These are phyloP conservation scores for Oscheius sp. DNA, from an alignment of 2,888 invertebrate genomes.

Conservation along the genomic window DNA sequence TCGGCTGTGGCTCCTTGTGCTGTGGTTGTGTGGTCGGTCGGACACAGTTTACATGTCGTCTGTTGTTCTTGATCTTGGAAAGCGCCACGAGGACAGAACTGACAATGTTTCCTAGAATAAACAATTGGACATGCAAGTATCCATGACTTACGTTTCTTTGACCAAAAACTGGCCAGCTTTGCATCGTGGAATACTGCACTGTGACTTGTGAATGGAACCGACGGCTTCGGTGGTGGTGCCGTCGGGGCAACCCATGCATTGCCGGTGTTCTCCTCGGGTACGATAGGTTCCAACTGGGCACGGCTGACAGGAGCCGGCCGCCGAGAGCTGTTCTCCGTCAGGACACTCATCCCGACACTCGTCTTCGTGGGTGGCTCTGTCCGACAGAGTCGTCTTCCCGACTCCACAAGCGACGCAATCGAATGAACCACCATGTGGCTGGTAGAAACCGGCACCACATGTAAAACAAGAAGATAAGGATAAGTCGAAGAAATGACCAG, in stretches of 20 bases:
- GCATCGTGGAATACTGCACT: constrained; percentile 87
- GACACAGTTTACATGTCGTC: constrained; percentile 89
- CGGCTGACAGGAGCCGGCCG: constrained; percentile 89
- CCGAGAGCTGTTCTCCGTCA: constrained; percentile 75
- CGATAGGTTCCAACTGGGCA: constrained; percentile 90
- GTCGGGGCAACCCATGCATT: constrained; percentile 87
- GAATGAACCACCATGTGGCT: constrained; percentile 66
- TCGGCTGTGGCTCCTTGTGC: constrained; percentile 70
- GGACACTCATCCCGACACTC: constrained; percentile 73
- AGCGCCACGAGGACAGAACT: constrained; percentile 89
- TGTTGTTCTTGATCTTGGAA: constrained; percentile 93
- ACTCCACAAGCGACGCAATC: constrained; percentile 71
- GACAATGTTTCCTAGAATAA: constrained; percentile 81
- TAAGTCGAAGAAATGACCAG: constrained; percentile 71
- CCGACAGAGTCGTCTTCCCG: constrained; percentile 72
- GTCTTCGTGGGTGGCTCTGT: constrained; percentile 63
- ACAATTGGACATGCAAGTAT: neutral
- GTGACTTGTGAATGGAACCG: constrained; percentile 86
- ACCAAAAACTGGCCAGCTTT: constrained; percentile 90
- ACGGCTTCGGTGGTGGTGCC: constrained; percentile 87
- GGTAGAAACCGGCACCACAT: constrained; percentile 73
- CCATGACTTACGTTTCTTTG: constrained; percentile 79
- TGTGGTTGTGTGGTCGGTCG: constrained; percentile 88
- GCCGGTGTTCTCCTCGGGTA: constrained; percentile 86
- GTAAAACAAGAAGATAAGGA: constrained; percentile 57